These are phyloP conservation scores for Ciconia boyciana DNA, from an alignment of 2,113 vertebrate genomes.

Conservation along the genomic window DNA sequence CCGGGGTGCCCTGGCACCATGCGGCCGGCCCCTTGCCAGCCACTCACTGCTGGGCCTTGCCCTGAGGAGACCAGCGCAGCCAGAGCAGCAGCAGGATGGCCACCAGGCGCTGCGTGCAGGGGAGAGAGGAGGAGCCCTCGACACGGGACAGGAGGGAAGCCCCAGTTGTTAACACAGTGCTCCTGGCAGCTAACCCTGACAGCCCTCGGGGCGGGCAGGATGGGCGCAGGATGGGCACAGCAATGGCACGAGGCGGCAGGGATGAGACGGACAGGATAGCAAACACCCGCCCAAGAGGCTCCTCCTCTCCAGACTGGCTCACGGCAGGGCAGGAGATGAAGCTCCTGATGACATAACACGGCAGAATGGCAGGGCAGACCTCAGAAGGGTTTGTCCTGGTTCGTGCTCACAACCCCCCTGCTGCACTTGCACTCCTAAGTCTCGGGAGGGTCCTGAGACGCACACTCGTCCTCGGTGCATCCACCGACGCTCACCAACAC, in stretches of 20 bases:
- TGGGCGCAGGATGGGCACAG: not conserved
- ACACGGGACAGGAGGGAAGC: not conserved
- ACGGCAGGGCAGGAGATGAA: not conserved
- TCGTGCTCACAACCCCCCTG: not conserved
- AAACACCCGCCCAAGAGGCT: not conserved
- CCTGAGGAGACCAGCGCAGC: not conserved
- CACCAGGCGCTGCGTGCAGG: accelerated
- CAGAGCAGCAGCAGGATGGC: not conserved
- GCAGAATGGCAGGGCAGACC: not conserved
- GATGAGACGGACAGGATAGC: not conserved
- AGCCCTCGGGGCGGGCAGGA: not conserved
- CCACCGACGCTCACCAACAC: not conserved
- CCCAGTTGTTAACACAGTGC: not conserved
- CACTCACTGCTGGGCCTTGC: not conserved
- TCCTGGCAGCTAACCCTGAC: not conserved
- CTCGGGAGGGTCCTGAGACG: not conserved
- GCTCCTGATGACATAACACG: accelerated
- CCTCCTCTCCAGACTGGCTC: not conserved
- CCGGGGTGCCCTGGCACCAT: not conserved
- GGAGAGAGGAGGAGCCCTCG: not conserved
- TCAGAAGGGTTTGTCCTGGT: not conserved
- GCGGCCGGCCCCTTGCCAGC: not conserved
- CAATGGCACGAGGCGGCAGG: not conserved
- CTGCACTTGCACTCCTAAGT: not conserved
- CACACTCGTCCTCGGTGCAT: not conserved